Conservation (phyloP, 2,113 vertebrate genomes). For the Coptodon rendalli region DNA sequence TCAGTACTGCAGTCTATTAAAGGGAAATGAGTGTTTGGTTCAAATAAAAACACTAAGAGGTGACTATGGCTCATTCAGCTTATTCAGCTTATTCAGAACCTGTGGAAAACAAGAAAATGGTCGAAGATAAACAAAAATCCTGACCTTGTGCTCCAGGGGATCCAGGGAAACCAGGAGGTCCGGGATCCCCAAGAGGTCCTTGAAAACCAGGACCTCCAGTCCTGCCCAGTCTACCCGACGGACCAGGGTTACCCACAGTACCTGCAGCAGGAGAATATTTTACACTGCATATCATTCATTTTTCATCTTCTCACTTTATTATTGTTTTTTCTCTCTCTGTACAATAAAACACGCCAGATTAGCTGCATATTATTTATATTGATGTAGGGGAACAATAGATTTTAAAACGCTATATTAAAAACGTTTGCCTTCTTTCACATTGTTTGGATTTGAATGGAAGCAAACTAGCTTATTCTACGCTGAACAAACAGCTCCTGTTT, state of each 20-base stretch:
- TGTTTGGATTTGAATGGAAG: background rate
- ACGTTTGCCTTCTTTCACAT: background rate
- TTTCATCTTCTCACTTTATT: background rate
- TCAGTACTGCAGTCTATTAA: background rate
- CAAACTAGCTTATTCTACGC: rapidly evolving
- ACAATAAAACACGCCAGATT: background rate
- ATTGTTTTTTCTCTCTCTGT: background rate
- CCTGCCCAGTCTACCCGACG: slow-evolving; percentile 76
- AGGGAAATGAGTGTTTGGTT: background rate
- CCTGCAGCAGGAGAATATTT: slow-evolving; percentile 59
- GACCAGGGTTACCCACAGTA: slow-evolving; percentile 78
- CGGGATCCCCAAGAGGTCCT: slow-evolving; percentile 79
- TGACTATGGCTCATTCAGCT: background rate
- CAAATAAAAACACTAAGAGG: background rate
- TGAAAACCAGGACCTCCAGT: slow-evolving; percentile 73
- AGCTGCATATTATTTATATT: background rate
- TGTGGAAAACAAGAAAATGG: background rate
- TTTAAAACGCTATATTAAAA: background rate
- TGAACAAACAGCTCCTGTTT: background rate
- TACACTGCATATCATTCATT: background rate
- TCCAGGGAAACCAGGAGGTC: slow-evolving; percentile 77
- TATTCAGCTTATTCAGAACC: background rate
- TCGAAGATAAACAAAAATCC: background rate
- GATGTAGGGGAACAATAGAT: rapidly evolving
- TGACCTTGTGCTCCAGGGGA: slow-evolving; percentile 79